Conservation (phyloP, 64 coral and sea anemone species). For the Pocillopora damicornis region DNA sequence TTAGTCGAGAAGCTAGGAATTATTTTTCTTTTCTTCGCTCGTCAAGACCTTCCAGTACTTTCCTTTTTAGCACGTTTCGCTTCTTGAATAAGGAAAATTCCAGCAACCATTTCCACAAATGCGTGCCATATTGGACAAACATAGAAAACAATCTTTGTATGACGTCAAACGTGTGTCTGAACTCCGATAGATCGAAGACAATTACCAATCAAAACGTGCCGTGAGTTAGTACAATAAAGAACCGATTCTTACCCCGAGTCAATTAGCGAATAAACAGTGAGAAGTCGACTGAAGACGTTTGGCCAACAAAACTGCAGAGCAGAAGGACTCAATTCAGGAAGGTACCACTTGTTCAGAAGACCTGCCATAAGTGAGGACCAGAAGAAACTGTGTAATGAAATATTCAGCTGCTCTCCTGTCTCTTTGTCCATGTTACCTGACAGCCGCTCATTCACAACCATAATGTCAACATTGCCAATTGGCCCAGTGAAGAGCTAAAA, state of each 20-base stretch:
- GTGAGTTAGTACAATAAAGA: neutral
- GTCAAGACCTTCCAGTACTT: no score
- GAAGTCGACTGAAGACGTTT: constrained; percentile 73
- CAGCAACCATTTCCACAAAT: no score
- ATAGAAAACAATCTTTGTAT: no score
- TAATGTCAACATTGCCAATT: constrained; percentile 75
- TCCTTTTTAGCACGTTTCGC: no score
- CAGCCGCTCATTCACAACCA: constrained; percentile 77
- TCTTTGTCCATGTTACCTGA: constrained; percentile 60
- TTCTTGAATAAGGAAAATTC: no score
- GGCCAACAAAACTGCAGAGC: constrained; percentile 99
- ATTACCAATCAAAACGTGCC: no score
- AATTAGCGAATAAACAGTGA: constrained; percentile 91
- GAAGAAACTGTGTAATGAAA: constrained; percentile 71
- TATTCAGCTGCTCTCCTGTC: constrained; percentile 65
- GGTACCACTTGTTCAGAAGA: constrained; percentile 75
- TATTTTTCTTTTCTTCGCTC: no score
- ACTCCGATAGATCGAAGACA: no score
- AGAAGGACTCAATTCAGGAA: constrained; percentile 71
- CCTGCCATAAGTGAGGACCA: constrained; percentile 81
- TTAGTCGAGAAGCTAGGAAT: no score
- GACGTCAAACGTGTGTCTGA: no score
- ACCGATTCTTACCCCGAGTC: constrained; percentile 63
- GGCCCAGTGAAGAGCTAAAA: constrained; percentile 74
- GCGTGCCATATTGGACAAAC: no score